Evolutionary conservation across 2,888 invertebrate species (phyloP), one percentile per base, ranked within the genome.

Genomic region (Synergus gifuensis): DNA sequence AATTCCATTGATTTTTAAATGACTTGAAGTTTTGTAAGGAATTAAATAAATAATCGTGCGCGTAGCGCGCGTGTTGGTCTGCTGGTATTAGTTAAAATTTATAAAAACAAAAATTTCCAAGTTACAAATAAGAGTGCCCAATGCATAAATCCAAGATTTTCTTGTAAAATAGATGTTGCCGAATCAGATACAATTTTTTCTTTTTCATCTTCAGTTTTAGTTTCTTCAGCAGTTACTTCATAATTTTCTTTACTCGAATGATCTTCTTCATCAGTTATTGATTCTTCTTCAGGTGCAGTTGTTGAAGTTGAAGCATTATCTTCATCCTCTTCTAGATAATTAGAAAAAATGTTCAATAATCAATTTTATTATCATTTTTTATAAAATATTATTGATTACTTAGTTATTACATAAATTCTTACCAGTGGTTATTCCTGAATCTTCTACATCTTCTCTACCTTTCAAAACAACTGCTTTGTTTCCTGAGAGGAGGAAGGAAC

Each of bases 401-500:
- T 49, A 1, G 2, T 28, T 3, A 49, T 28, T 22, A n/a, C n/a
- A n/a, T n/a, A n/a, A 60, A 11, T 3, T 0, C 46, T 28, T 73
- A 73, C 73, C 73, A 4, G 36, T 36, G 8, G 46, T 22, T 18
- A 60, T 76, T 58, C 18, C 58, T 9, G 60, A 40, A 11, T 76
- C 76, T 60, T 60, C 60, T 58, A n/a, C 18, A 16, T 11, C 0
- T 58, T 36, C 49, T 60, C 76, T 14, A 9, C 54, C 78, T 60
- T 79, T 82, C 40, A 86, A 58, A n/a, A 86, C 84, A 12, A 83
- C 64, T 4, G 85, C 86, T 42, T 86, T 86, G 58, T 86, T 86
- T 14, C 83, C 82, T 8, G 84, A 67, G 54, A 73, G 54, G 16
- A 36, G 7, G 49, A 69, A 54, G 28, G 49, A 16, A 46, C 73